These are phyloP conservation scores for Sclerodermus sp. DNA, from an alignment of 2,888 invertebrate genomes.

Conservation along the genomic window DNA sequence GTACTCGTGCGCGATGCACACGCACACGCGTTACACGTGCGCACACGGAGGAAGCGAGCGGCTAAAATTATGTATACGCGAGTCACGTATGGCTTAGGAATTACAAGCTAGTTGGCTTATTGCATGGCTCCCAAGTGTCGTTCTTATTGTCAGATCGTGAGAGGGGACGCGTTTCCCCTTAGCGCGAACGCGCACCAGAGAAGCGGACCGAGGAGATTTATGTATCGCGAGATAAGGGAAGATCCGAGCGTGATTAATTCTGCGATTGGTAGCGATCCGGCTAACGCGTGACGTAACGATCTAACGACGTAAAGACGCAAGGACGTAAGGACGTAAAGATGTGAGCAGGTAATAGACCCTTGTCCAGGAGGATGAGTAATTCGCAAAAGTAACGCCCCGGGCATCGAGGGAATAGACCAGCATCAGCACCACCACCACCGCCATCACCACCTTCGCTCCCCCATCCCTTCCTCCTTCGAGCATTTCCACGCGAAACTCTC, in stretches of 20 bases:
- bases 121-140: slow-evolving; percentile 22
- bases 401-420: background rate
- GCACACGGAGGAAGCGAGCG: too few relatives aligned
- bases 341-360: slow-evolving; percentile 18
- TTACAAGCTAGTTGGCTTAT: slow-evolving; percentile 19
- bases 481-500: background rate
- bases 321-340: too few relatives aligned
- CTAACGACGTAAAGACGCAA: too few relatives aligned
- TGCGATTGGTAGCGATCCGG: slow-evolving; percentile 32
- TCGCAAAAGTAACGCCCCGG: slow-evolving; percentile 13
- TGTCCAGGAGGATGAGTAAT: slow-evolving; percentile 9
- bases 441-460: too few relatives aligned
- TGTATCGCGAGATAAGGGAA: slow-evolving; percentile 26
- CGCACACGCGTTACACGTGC: too few relatives aligned
- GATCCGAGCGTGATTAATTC: slow-evolving; percentile 35
- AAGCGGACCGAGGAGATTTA: slow-evolving; percentile 6
- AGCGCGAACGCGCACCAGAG: background rate
- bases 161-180: too few relatives aligned
- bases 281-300: slow-evolving; percentile 23
- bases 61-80: slow-evolving; percentile 3
- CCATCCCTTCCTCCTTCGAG: too few relatives aligned
- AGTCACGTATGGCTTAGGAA: background rate
- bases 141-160: slow-evolving; percentile 19
- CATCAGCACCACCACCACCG: too few relatives aligned
- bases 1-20: too few relatives aligned